Evolutionary conservation across 1,140 invertebrate species (phyloP), one percentile per base, ranked within the genome.

Genomic region (Ptiloglossa arizonensis): DNA sequence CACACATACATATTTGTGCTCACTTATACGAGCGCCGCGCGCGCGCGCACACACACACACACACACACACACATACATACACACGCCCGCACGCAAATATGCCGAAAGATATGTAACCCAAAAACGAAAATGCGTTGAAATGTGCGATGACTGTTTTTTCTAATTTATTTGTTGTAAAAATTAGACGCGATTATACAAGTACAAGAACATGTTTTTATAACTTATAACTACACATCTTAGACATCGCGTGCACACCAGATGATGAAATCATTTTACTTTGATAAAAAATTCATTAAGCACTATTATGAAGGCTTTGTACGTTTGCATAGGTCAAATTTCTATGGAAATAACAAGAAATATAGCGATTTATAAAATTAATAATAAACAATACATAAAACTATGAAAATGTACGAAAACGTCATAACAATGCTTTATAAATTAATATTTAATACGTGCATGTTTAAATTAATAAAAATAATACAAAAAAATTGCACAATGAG

Each of bases 41-140:
- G 19, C 9, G 13, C 27, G 29, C 27, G 17, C 17, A n/a, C 15
- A 63, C 2, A 46, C 38, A 27, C 6, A 74, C 29, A 35, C 19
- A 68, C 13, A 24, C 64, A 5, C 22, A n/a, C n/a, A 75, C 24
- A 68, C n/a, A 68, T n/a, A 32, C 38, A 59, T 24, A 70, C 50
- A 59, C 68, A 24, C 41, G 48, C 29, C 6, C 29, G 15, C 41
- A 29, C 41, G n/a, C 19, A 59, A 46, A 60, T 11, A 35, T 50
- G 29, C 41, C 24, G 46, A 66, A 76, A 76, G 66, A 76, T 76
- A 69, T 76, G 66, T 76, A 76, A 76, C 73, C 69, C 54, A 54
- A 8, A 64, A 73, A 66, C 3, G n/a, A 67, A 17, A 59, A 76
- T 69, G 52, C 38, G 35, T 69, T 29, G 59, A 56, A 59, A 68